Conservation (phyloP, 2,888 invertebrate genomes). For the Harpagoxenus sublaevis region DNA sequence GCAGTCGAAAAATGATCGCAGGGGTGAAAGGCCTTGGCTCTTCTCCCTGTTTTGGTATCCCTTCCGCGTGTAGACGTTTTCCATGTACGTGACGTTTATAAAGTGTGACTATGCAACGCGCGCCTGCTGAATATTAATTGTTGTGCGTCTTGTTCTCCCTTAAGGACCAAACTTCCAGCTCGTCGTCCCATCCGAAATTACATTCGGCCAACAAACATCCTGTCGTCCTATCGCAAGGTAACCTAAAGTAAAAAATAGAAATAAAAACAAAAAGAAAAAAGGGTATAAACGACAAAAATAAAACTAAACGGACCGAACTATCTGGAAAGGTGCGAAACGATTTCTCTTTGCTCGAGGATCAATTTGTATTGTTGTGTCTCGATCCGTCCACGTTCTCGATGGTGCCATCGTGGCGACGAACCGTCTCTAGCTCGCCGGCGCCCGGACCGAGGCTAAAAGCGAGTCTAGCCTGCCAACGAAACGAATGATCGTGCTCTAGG, state of each 20-base stretch:
- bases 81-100: conserved; percentile 69
- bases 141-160: conserved; percentile 28
- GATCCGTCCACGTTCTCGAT: conserved; percentile 6
- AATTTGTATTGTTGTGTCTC: conserved; percentile 45
- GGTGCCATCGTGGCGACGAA: conserved; percentile 28
- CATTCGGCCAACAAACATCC: neutral
- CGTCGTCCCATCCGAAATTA: conserved; percentile 7
- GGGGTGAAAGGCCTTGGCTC: conserved; percentile 48
- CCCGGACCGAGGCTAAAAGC: conserved; percentile 55
- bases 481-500: conserved; percentile 61
- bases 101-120: conserved; percentile 61
- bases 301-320: neutral
- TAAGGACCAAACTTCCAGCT: conserved; percentile 10
- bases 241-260: neutral
- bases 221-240: neutral
- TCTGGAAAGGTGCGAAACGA: neutral
- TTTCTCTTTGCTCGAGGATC: conserved; percentile 31
- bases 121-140: conserved; percentile 66
- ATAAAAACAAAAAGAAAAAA: neutral
- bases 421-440: neutral
- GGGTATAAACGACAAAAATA: no score
- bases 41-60: conserved; percentile 62
- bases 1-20: conserved; percentile 45
- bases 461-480: conserved; percentile 63
- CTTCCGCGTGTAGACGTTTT: conserved; percentile 69